Conservation (phyloP, 2,113 vertebrate genomes). For the Chelonoidis abingdonii region DNA sequence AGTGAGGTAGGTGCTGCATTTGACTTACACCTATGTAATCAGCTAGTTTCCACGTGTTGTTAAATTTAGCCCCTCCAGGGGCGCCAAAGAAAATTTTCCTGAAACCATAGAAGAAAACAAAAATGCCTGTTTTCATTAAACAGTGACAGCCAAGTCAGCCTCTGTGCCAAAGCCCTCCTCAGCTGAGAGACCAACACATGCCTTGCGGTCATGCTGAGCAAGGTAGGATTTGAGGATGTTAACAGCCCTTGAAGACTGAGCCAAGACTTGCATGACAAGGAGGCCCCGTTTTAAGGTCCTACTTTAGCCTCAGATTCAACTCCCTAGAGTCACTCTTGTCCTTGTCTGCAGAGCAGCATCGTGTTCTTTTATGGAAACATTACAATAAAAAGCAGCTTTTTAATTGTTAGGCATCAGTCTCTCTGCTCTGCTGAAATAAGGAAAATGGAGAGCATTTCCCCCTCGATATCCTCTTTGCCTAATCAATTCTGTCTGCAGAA, state of each 20-base stretch:
- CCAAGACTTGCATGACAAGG: neutral
- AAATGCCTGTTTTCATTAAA: neutral
- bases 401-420: neutral
- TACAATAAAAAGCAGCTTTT: neutral
- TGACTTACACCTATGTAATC: neutral
- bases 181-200: neutral
- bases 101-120: neutral
- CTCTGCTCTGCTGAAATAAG: neutral
- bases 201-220: neutral
- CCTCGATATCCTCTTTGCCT: rapidly evolving
- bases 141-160: neutral
- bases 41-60: neutral
- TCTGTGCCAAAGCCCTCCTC: neutral
- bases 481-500: neutral
- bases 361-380: neutral
- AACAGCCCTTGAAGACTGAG: neutral
- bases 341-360: neutral
- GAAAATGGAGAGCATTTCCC: neutral
- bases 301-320: no score
- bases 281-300: no score
- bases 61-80: neutral
- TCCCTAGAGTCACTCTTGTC: no score
- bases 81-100: neutral
- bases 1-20: neutral
- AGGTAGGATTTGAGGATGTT: neutral